A percentile compares a stretch with the other conserved stretches of the same genome.
phyloP scores from a whole-genome alignment of 1,140 invertebrate species.

The Penaeus chinensis region DNA sequence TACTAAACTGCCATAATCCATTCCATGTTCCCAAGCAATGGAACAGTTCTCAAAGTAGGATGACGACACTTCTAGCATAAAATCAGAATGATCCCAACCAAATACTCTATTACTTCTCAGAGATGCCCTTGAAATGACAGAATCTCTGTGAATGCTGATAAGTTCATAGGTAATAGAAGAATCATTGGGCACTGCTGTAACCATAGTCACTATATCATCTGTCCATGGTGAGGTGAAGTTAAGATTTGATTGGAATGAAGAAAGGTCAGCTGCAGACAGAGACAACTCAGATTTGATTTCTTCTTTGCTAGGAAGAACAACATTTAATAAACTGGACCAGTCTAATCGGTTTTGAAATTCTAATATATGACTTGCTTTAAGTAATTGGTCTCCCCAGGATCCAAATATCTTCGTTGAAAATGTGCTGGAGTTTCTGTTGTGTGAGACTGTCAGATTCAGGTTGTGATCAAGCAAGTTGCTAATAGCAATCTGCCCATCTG shows the following conservation, averaged over 20 bases:
- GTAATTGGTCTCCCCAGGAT: neutral
- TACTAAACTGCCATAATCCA: no score
- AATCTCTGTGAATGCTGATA: neutral
- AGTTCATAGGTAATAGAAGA: neutral
- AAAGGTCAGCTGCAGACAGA: neutral
- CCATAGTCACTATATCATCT: neutral
- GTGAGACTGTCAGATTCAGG: slow-evolving; percentile 9
- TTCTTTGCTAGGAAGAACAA: neutral
- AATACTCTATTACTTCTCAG: neutral
- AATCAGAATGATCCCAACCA: neutral
- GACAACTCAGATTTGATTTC: neutral
- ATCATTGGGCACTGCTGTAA: neutral
- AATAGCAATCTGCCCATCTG: slow-evolving; percentile 24
- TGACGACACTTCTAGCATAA: no score
- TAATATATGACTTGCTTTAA: slow-evolving; percentile 21
- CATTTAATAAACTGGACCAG: neutral
- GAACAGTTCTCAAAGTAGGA: no score
- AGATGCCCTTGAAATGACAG: neutral
- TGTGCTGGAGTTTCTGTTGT: neutral
- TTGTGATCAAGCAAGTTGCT: slow-evolving; percentile 13
- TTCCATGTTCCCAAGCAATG: no score
- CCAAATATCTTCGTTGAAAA: slow-evolving; percentile 24
- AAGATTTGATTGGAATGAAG: neutral
- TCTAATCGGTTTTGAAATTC: neutral
- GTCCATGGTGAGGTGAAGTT: slow-evolving; percentile 8